Base-by-base conservation (phyloP, 2,113 vertebrate genomes). In the Saguinus imperator region DNA sequence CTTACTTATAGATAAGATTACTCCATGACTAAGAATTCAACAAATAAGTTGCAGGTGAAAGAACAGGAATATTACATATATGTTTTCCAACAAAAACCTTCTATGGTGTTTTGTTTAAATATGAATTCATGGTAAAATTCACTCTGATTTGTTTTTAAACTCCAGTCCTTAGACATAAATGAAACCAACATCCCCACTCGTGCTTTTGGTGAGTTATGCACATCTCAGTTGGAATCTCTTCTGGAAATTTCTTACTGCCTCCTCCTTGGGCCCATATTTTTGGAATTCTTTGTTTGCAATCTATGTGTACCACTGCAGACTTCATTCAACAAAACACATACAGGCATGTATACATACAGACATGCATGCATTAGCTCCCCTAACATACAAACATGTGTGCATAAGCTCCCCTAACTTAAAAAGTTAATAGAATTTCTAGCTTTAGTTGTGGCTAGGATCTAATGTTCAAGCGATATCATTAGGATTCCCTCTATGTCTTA, bases 91-190 rank as follows among this genome's bases (percentile, higher is more conserved):
- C 1, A 55, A 68, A 84, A 94, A n/a, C 8, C 6, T 72, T 64
- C 43, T 37, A 14, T 82, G 25, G 13, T 72, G 23, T 82, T 92
- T 86, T 87, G 50, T 89, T 95, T 95, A 68, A 94, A 68, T 58
- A 45, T 52, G 16, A 68, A 2, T 13, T 95, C 27, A 77, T 58
- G 27, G 14, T 68, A 95, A 91, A 89, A 84, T 58, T 43, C 27
- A 1, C 35, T 45, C 83, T 18, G 17, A 12, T 64, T 37, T 37
- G 61, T 76, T 85, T 23, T 0, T 40, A 9, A 29, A 0, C 20
- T 76, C 40, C 52, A 35, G 64, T 84, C 7, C 80, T n/a, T 40
- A 64, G 50, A 64, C n/a, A 81, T 66, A 91, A 91, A 64, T 80
- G 27, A 79, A 82, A 37, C 29, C 52, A 84, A 4, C 4, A 43